A percentile compares a stretch with the other conserved stretches of the same genome.
Conservation (phyloP, 1,140 invertebrate genomes). For the Papilio xuthus region DNA sequence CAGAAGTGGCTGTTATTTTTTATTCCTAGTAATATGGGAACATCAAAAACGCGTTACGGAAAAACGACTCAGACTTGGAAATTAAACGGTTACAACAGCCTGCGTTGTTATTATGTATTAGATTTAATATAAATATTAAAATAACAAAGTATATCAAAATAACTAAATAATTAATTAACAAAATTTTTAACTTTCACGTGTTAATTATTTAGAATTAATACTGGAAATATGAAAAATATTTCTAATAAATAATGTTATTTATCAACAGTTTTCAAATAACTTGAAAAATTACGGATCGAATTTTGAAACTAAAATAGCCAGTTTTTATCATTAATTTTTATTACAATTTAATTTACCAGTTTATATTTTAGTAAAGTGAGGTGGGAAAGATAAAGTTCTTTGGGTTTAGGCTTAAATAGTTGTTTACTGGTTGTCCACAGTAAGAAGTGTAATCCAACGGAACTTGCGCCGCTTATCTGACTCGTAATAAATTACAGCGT, state of each 20-base stretch:
- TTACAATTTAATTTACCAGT: not conserved
- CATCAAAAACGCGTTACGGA: constrained; percentile 38
- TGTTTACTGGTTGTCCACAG: constrained; percentile 36
- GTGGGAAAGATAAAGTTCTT: constrained; percentile 22
- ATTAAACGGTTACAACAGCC: constrained; percentile 33
- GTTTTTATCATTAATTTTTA: not conserved
- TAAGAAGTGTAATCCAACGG: constrained; percentile 32
- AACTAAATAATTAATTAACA: not conserved
- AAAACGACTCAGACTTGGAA: constrained; percentile 24
- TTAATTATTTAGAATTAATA: no score
- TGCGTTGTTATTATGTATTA: constrained; percentile 22
- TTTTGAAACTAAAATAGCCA: no score
- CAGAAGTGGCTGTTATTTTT: constrained; percentile 38
- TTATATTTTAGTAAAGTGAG: not conserved
- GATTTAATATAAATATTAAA: not conserved
- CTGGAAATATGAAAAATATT: no score
- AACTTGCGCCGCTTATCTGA: constrained; percentile 32
- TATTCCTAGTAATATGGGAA: constrained; percentile 38
- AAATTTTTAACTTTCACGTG: no score
- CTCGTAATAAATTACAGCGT: constrained; percentile 28
- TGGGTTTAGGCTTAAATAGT: constrained; percentile 33
- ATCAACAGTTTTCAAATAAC: no score
- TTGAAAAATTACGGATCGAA: no score
- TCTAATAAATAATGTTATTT: no score
- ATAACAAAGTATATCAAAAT: not conserved